phyloP scores from a whole-genome alignment of 1,140 invertebrate species.

The Nebria ingens region DNA sequence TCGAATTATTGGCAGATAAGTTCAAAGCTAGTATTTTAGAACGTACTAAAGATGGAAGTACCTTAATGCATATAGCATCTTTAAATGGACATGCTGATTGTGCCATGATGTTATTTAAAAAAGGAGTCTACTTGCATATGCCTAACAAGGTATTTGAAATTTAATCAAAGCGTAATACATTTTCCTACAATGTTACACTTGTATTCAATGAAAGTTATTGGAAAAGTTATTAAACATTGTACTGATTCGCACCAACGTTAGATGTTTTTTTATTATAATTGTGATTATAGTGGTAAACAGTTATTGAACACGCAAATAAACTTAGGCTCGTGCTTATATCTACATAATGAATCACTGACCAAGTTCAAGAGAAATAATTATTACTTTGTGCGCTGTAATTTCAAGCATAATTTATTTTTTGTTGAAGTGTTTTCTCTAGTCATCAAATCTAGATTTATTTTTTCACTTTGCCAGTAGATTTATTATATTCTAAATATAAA shows the following conservation, averaged over 20 bases:
- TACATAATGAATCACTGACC: background rate
- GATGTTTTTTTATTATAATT: background rate
- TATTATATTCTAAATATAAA: too few species aligned
- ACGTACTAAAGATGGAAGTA: conserved; percentile 93
- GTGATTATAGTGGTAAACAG: background rate
- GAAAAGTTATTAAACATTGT: too few species aligned
- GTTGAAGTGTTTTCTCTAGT: background rate
- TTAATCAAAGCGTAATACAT: too few species aligned
- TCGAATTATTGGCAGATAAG: conserved; percentile 94
- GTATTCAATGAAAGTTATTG: too few species aligned
- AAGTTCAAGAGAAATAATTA: background rate
- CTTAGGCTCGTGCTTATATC: background rate
- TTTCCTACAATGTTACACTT: too few species aligned
- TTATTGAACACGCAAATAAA: background rate
- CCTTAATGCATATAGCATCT: conserved; percentile 96
- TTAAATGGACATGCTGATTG: conserved; percentile 94
- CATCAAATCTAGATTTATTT: conserved; percentile 11
- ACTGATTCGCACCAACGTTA: too few species aligned
- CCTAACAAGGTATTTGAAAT: conserved; percentile 77
- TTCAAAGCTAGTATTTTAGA: conserved; percentile 93
- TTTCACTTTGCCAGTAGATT: background rate
- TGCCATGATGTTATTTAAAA: conserved; percentile 96
- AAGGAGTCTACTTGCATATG: conserved; percentile 99
- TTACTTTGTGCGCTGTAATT: too few species aligned
- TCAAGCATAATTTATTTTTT: background rate